Conservation (phyloP, 1,140 invertebrate genomes). For the Penaeus indicus region DNA sequence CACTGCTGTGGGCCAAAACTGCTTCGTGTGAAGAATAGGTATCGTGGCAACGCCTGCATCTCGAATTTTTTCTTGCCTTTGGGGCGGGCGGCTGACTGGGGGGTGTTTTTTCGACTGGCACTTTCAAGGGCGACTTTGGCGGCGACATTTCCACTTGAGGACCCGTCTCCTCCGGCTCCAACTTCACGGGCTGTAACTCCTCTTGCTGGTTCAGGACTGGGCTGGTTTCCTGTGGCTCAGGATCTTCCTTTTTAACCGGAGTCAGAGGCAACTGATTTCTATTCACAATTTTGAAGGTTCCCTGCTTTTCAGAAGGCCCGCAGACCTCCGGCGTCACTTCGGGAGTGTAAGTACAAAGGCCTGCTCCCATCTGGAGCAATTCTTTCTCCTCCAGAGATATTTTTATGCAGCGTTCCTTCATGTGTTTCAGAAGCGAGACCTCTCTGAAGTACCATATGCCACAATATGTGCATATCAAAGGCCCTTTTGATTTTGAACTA, state of each 20-base stretch:
- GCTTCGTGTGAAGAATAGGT: conserved; percentile 33
- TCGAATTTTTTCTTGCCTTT: conserved; percentile 28
- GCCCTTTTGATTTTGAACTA: conserved; percentile 35
- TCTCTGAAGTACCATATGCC: conserved; percentile 57
- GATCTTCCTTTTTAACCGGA: too few species aligned
- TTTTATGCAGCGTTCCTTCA: conserved; percentile 52
- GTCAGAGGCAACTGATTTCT: too few species aligned
- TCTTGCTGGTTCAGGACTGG: too few species aligned
- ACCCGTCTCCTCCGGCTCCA: too few species aligned
- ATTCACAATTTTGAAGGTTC: too few species aligned
- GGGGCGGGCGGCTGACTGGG: neutral
- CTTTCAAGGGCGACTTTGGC: too few species aligned
- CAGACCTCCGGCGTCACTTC: neutral
- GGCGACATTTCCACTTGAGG: too few species aligned
- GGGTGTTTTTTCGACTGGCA: too few species aligned
- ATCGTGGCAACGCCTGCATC: conserved; percentile 48
- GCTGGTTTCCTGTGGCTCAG: too few species aligned
- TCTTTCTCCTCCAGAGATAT: conserved; percentile 38
- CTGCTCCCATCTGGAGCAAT: conserved; percentile 24
- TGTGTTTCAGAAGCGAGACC: conserved; percentile 49
- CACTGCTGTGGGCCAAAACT: conserved; percentile 53
- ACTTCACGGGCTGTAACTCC: too few species aligned
- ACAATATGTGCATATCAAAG: conserved; percentile 52
- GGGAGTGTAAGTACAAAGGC: conserved; percentile 37
- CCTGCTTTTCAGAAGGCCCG: neutral